A percentile compares a stretch with the other conserved stretches of the same genome.
Conservation (phyloP, 1,140 invertebrate species). For the Drosophila burlai region DNA sequence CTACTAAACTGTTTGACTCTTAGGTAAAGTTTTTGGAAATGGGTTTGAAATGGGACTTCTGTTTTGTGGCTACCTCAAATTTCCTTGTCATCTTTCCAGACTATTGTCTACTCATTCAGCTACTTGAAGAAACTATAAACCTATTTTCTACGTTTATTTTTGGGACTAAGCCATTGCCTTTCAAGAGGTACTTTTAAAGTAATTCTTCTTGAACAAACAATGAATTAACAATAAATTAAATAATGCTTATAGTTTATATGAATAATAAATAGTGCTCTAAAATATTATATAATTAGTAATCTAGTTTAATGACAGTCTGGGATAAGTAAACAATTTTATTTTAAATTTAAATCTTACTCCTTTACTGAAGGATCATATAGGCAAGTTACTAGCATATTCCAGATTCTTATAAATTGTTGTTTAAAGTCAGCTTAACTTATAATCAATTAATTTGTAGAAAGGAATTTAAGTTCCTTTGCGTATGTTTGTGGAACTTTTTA, state of each 20-base stretch:
- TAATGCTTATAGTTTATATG: too few relatives aligned
- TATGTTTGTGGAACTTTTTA: background rate
- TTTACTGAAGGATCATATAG: background rate
- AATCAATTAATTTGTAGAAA: background rate
- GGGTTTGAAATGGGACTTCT: background rate
- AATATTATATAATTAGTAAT: background rate
- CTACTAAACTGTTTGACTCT: constrained; percentile 29
- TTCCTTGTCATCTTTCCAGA: constrained; percentile 3
- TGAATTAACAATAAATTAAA: background rate
- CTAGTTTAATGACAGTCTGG: background rate
- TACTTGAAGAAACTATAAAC: constrained; percentile 43
- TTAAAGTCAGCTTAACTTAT: too few relatives aligned
- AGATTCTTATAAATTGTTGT: background rate
- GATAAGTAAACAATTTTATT: background rate
- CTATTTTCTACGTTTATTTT: constrained; percentile 22
- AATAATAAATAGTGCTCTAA: too few relatives aligned
- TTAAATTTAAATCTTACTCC: background rate
- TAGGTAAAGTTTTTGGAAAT: background rate
- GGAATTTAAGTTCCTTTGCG: background rate
- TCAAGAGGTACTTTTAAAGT: background rate
- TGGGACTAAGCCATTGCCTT: constrained; percentile 23
- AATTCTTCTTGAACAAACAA: background rate
- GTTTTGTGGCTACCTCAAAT: constrained; percentile 7
- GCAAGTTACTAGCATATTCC: too few relatives aligned
- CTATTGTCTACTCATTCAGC: constrained; percentile 51